These are phyloP conservation scores for Drosophila aldrichi DNA, from an alignment of 2,888 invertebrate genomes.

Conservation along the genomic window DNA sequence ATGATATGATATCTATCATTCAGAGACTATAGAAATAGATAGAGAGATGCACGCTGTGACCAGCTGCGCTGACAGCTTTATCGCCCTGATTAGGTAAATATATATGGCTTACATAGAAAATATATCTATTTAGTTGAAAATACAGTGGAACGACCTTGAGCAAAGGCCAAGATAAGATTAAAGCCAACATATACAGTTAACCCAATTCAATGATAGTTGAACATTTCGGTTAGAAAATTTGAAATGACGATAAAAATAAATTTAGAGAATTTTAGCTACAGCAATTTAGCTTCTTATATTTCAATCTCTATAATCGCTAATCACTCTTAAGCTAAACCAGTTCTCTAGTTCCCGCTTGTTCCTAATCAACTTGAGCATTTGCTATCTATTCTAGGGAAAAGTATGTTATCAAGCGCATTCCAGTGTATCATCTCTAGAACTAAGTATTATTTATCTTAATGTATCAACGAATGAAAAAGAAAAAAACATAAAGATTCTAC, in stretches of 20 bases:
- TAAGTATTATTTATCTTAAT: constrained; percentile 28
- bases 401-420: constrained; percentile 44
- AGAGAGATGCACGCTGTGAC: not conserved
- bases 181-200: not conserved
- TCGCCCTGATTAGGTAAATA: constrained; percentile 5
- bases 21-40: not conserved
- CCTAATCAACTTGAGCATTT: constrained; percentile 30
- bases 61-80: constrained; percentile 3
- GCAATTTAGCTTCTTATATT: not conserved
- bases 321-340: not conserved
- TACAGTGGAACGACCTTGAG: constrained; percentile 1
- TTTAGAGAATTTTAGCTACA: not conserved
- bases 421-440: constrained; percentile 27
- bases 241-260: not conserved
- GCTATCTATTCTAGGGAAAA: constrained; percentile 11
- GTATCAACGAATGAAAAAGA: constrained; percentile 1
- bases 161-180: constrained; percentile 1
- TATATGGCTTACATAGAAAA: constrained; percentile 7
- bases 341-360: not conserved
- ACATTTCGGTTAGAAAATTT: not conserved
- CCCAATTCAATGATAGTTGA: constrained; percentile 7
- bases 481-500: not conserved
- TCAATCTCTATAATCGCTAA: not conserved
- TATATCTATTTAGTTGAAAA: not conserved
- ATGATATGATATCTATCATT: not conserved